phyloP scores from a whole-genome alignment of 2,888 invertebrate species.

The Leucozona laternaria region DNA sequence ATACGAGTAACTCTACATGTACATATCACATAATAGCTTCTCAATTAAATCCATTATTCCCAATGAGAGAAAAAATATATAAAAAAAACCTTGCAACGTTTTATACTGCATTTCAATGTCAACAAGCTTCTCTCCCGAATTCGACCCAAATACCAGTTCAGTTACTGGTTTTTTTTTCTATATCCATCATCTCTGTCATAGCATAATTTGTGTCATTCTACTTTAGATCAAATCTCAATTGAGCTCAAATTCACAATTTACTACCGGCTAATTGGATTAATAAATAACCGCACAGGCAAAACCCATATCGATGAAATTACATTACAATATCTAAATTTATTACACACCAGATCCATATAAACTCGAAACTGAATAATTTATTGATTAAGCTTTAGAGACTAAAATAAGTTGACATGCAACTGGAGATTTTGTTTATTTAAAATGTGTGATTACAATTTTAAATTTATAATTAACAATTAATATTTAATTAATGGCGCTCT shows the following conservation, averaged over 20 bases:
- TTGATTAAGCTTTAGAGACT: not conserved
- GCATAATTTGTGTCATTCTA: conserved; percentile 50
- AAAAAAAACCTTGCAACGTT: conserved; percentile 15
- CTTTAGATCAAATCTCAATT: conserved; percentile 24
- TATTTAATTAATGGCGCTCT: conserved; percentile 11
- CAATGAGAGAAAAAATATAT: not conserved
- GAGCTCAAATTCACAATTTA: conserved; percentile 9
- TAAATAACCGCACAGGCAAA: conserved; percentile 19
- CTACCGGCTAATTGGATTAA: conserved; percentile 39
- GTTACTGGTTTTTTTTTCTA: not conserved
- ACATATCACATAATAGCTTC: not conserved
- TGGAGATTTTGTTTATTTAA: not conserved
- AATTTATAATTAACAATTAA: conserved; percentile 31
- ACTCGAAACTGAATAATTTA: conserved; percentile 17
- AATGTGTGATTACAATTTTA: not conserved
- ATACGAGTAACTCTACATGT: no score
- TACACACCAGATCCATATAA: not conserved
- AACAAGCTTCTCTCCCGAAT: conserved; percentile 51
- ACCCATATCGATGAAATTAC: conserved; percentile 15
- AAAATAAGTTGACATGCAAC: conserved; percentile 18
- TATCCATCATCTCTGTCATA: conserved; percentile 27
- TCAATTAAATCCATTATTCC: not conserved
- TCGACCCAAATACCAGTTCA: conserved; percentile 20
- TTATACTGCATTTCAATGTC: conserved; percentile 8
- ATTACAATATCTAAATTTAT: conserved; percentile 29